Evolutionary conservation across 2,888 invertebrate genomes (phyloP).

Genomic region (Sialis fuliginosa): DNA sequence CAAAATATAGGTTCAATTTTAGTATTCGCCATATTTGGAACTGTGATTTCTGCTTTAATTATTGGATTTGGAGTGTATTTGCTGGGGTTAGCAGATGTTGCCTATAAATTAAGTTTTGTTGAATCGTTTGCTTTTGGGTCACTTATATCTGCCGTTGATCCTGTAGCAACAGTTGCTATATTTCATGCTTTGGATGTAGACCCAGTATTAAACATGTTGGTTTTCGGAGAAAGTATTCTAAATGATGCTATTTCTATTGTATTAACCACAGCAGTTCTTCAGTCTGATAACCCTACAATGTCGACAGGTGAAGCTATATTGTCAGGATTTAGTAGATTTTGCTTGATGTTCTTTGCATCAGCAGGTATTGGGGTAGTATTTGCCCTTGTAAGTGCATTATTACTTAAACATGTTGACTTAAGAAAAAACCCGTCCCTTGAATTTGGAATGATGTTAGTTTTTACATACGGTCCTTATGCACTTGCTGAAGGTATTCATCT

Average conservation of each 20-base stretch:
- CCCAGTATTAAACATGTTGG: conserved; percentile 96
- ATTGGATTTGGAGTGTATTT: conserved; percentile 94
- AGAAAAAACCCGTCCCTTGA: conserved; percentile 95
- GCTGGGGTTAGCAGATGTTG: conserved; percentile 78
- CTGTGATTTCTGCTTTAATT: conserved; percentile 89
- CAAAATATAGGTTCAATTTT: conserved; percentile 98
- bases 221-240: conserved; percentile 88
- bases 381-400: conserved; percentile 80
- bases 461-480: conserved; percentile 96
- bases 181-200: conserved; percentile 96
- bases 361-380: conserved; percentile 91
- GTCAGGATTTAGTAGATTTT: conserved; percentile 76
- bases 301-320: conserved; percentile 72
- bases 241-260: conserved; percentile 99
- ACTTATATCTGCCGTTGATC: conserved; percentile 95
- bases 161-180: conserved; percentile 96
- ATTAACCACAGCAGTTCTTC: conserved; percentile 73
- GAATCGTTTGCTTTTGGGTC: conserved; percentile 99
- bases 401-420: conserved; percentile 89
- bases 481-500: conserved; percentile 91
- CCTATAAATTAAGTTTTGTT: conserved; percentile 81
- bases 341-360: conserved; percentile 96
- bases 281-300: conserved; percentile 45
- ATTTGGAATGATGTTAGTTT: conserved; percentile 96
- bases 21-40: conserved; percentile 94